Conservation (phyloP, 2,113 vertebrate genomes). For the Baryphthengus martii region DNA sequence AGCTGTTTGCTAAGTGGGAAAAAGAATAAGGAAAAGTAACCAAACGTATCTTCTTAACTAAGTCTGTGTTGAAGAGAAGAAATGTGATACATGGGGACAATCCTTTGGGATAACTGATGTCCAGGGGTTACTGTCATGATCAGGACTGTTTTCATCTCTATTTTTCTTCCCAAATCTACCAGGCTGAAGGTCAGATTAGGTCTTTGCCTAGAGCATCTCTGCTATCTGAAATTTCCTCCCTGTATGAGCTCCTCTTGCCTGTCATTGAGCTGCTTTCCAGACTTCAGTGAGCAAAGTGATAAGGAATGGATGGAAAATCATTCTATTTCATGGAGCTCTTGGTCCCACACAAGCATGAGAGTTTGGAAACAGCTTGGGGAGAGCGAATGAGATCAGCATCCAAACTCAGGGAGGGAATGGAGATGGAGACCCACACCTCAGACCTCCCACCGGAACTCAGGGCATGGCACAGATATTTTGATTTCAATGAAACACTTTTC, state of each 20-base stretch:
- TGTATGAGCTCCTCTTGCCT: not conserved
- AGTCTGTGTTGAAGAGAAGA: not conserved
- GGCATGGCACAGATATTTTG: not conserved
- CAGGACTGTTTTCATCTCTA: not conserved
- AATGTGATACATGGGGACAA: not conserved
- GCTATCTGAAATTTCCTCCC: not conserved
- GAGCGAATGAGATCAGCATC: not conserved
- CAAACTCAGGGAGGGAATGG: accelerated
- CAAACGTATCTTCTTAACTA: not conserved
- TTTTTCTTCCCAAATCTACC: not conserved
- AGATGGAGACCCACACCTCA: not conserved
- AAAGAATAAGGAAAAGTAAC: not conserved
- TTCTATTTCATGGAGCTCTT: accelerated
- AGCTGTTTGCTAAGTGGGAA: not conserved
- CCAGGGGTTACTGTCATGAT: not conserved
- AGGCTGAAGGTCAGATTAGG: not conserved
- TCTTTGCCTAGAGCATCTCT: not conserved
- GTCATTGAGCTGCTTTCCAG: not conserved
- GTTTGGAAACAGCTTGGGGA: not conserved
- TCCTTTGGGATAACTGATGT: not conserved
- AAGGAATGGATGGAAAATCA: not conserved
- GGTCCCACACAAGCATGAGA: not conserved
- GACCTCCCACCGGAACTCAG: not conserved
- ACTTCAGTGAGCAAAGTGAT: not conserved
- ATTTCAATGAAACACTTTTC: not conserved